Percentiles rank a stretch among this genome's conserved stretches.
phyloP scores from a whole-genome alignment of 2,797 vertebrate genomes.

The Arrhamphus sclerolepis region DNA sequence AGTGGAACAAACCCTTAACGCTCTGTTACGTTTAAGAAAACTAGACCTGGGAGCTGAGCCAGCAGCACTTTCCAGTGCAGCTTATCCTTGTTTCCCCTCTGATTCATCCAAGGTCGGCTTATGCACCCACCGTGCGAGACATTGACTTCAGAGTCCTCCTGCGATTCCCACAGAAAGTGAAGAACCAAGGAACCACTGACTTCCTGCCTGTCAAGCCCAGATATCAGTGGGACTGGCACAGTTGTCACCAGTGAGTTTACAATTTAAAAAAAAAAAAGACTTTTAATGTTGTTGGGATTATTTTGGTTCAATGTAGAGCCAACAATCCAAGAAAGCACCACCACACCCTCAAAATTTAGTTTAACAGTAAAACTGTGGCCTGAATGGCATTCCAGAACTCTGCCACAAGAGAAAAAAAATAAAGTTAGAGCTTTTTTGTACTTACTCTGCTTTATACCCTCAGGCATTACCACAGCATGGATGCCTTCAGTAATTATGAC shows the following conservation, averaged over 20 bases:
- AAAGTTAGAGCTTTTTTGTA: background rate
- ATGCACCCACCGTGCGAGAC: conserved; percentile 76
- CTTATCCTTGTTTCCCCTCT: conserved; percentile 48
- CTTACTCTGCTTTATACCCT: background rate
- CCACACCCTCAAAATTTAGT: conserved; percentile 6
- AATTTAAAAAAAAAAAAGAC: conserved; percentile 1
- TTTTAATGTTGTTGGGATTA: conserved; percentile 4
- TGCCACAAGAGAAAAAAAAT: conserved; percentile 2
- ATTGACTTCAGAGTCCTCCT: conserved; percentile 85
- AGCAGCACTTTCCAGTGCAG: conserved; percentile 36
- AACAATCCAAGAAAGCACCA: conserved; percentile 6
- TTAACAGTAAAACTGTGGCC: background rate
- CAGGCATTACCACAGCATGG: conserved; percentile 91
- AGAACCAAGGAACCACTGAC: conserved; percentile 86
- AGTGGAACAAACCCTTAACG: conserved; percentile 61
- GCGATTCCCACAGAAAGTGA: conserved; percentile 88
- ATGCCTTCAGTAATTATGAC: conserved; percentile 89
- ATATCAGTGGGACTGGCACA: conserved; percentile 90
- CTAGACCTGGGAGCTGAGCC: conserved; percentile 35
- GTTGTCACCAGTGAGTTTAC: conserved; percentile 87
- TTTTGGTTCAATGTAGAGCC: background rate
- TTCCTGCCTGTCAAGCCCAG: conserved; percentile 86
- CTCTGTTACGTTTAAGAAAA: conserved; percentile 51
- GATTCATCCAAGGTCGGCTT: conserved; percentile 80
- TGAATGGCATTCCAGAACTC: conserved; percentile 6